Evolutionary conservation across 2,797 vertebrate genomes (phyloP).

Genomic region (Borostomias antarcticus): DNA sequence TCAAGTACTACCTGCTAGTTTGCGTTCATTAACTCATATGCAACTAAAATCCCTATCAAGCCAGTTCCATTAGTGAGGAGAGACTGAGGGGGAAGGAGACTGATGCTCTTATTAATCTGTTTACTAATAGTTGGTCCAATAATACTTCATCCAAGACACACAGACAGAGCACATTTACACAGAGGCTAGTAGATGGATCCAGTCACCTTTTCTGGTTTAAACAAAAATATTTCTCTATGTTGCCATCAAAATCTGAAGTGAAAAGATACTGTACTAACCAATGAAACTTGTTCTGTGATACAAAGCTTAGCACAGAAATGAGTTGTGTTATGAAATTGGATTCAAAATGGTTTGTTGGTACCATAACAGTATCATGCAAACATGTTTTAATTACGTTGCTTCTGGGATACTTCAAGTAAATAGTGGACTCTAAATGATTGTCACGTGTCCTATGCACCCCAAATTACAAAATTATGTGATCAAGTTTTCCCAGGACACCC

Average conservation of each 20-base stretch:
- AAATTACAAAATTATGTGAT: conserved; percentile 30
- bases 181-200: not conserved
- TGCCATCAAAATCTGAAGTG: no score
- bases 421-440: conserved; percentile 44
- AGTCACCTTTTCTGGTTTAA: not conserved
- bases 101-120: not conserved
- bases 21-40: no score
- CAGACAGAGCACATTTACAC: not conserved
- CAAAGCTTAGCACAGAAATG: not conserved
- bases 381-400: not conserved
- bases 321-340: not conserved
- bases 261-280: no score
- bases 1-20: no score
- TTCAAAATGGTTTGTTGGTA: not conserved
- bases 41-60: not conserved
- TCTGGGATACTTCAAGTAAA: conserved; percentile 18
- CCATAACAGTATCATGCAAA: not conserved
- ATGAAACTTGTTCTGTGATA: not conserved
- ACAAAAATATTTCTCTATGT: no score
- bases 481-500: conserved; percentile 59
- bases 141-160: not conserved
- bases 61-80: no score
- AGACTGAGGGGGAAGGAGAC: not conserved
- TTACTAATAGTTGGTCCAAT: not conserved
- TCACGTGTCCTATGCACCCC: conserved; percentile 42